phyloP scores from a whole-genome alignment of 2,888 invertebrate species.

The Campaea margaritaria region DNA sequence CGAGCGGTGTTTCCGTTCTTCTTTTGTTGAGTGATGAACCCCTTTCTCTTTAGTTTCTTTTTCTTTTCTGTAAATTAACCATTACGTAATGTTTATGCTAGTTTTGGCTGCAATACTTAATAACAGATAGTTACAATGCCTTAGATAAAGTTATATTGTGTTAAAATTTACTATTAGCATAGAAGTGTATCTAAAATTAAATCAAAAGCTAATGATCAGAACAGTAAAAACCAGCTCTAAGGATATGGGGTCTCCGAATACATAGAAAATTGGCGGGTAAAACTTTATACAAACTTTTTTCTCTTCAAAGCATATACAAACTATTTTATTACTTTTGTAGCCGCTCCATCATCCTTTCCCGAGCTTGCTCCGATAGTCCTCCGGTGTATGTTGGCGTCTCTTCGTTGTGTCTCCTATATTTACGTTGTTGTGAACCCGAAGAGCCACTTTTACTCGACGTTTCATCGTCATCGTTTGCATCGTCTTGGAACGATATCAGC shows the following conservation, averaged over 20 bases:
- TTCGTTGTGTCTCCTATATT: constrained; percentile 91
- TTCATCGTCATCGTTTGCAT: constrained; percentile 62
- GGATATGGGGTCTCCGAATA: no score
- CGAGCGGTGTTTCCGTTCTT: constrained; percentile 75
- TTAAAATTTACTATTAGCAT: not conserved
- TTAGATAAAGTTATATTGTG: not conserved
- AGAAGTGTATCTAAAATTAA: no score
- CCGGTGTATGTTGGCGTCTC: constrained; percentile 98
- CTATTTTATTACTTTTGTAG: constrained; percentile 73
- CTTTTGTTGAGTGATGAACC: constrained; percentile 88
- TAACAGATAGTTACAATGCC: no score
- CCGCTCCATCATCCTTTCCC: constrained; percentile 89
- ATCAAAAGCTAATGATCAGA: no score
- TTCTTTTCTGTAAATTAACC: constrained; percentile 68
- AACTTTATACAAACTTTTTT: no score
- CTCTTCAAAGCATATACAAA: not conserved
- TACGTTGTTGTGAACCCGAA: constrained; percentile 75
- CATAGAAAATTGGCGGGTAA: not conserved
- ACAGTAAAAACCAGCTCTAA: no score
- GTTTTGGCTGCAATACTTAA: not conserved
- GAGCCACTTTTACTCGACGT: constrained; percentile 53
- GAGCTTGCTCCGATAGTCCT: constrained; percentile 93
- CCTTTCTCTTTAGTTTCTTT: constrained; percentile 88
- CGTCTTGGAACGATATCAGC: constrained; percentile 87
- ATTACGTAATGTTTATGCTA: not conserved